Conservation (phyloP, 2,888 invertebrate genomes). For the Plusia festucae region DNA sequence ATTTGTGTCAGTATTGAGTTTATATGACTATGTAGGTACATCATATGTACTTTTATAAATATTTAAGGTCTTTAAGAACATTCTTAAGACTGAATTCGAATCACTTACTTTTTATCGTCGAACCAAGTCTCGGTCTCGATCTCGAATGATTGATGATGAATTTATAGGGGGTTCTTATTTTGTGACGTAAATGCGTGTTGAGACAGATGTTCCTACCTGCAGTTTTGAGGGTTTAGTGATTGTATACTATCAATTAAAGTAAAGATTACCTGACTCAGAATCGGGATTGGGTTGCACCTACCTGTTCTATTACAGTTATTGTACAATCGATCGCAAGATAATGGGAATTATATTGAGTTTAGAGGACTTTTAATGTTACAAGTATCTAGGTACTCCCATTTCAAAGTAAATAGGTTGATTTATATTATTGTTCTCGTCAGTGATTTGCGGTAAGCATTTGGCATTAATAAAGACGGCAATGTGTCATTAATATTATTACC, state of each 20-base stretch:
- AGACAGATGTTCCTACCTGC: constrained; percentile 2
- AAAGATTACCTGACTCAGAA: not conserved
- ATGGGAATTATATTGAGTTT: no score
- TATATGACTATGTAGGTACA: not conserved
- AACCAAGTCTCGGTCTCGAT: not conserved
- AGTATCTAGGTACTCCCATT: no score
- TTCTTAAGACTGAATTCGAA: not conserved
- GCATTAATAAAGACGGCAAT: not conserved
- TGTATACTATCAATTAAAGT: not conserved
- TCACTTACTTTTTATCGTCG: not conserved
- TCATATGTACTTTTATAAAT: not conserved
- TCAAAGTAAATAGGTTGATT: not conserved
- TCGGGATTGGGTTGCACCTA: constrained; percentile 4
- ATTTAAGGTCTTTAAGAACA: not conserved
- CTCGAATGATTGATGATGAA: no score
- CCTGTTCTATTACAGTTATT: not conserved
- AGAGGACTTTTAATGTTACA: no score
- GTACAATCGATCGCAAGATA: not conserved
- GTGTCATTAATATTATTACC: not conserved
- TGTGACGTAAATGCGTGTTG: not conserved
- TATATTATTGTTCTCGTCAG: not conserved
- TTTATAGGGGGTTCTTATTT: no score
- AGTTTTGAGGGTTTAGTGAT: not conserved
- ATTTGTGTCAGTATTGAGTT: not conserved
- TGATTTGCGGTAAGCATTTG: not conserved